Base-by-base conservation (phyloP, 2,888 invertebrate genomes). In the Chironomus riparius region DNA sequence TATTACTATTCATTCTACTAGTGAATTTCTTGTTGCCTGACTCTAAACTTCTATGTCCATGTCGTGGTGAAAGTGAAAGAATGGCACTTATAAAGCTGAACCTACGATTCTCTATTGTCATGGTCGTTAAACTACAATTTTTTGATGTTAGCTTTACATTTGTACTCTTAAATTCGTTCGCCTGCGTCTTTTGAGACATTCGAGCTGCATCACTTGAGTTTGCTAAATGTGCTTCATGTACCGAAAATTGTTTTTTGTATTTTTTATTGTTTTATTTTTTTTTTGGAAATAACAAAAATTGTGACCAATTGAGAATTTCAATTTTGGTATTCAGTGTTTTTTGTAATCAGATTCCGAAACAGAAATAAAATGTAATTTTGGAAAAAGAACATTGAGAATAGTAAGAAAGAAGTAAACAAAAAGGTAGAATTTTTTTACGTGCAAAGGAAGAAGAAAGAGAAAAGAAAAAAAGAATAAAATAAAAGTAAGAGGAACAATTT, bases 121-220 rank as follows among this genome's bases (percentile, higher is more conserved):
- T 47, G 5, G 65, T 65, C 21, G 73, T 65, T 18, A 65, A 47
- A 47, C 47, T 73, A 73, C 10, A 22, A 47, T 62, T 47, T 61
- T 73, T 73, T 47, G 47, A n/a, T 73, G 73, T 47, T 22, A 73
- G 65, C 47, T 73, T 21, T n/a, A 73, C 73, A 65, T 73, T 73
- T 65, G 73, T 73, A 73, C 65, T 73, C 47, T 73, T 73, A 13
- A 65, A 65, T 47, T 73, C 73, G 4, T 38, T 38, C 4, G 18
- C 15, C 47, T 62, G 62, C 18, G 50, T n/a, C 15, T 13, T n/a
- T 50, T 50, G 50, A 50, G 15, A 18, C 6, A 21, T 62, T 62
- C 21, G 62, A 12, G 18, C 62, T 62, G 3, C 62, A 18, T 62
- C 62, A 62, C 62, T 62, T 18, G 38, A 38, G 38, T 38, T 38